A percentile compares a stretch with the other conserved stretches of the same genome.
phyloP scores from a whole-genome alignment of 2,888 invertebrate genomes.

The Leptura quadrifasciata region DNA sequence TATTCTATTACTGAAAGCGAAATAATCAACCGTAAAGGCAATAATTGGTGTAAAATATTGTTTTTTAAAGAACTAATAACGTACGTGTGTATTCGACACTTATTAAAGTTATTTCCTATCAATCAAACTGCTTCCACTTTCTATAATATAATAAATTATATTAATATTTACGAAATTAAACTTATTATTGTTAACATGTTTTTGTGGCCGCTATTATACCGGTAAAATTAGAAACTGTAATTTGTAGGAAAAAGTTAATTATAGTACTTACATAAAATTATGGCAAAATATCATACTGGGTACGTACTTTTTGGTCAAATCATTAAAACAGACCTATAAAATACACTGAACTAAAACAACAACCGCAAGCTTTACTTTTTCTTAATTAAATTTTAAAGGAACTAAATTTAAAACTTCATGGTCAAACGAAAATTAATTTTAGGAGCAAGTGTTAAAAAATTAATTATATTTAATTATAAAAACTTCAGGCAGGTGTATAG shows the following conservation, averaged over 20 bases:
- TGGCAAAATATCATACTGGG: constrained; percentile 42
- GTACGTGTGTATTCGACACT: background rate
- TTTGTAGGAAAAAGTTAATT: constrained; percentile 47
- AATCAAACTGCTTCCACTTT: constrained; percentile 23
- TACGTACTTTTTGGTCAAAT: constrained; percentile 32
- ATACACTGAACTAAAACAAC: constrained; percentile 44
- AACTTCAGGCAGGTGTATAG: constrained; percentile 37
- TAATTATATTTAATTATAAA: constrained; percentile 49
- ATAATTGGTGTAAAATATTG: background rate
- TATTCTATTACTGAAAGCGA: background rate
- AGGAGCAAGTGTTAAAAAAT: constrained; percentile 61
- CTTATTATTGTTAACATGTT: constrained; percentile 36
- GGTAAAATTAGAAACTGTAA: constrained; percentile 45
- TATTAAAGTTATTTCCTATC: constrained; percentile 11
- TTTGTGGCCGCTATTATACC: constrained; percentile 38
- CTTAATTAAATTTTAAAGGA: constrained; percentile 58
- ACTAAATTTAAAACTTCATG: constrained; percentile 62
- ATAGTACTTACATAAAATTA: constrained; percentile 52
- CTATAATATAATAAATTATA: constrained; percentile 41
- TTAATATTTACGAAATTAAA: constrained; percentile 40
- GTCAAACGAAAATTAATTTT: constrained; percentile 63
- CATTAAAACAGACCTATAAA: constrained; percentile 44
- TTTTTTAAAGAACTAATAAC: background rate
- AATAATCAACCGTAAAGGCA: background rate
- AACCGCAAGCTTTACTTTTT: constrained; percentile 49